Conservation (phyloP, 2,888 invertebrate genomes). For the Muscina levida region DNA sequence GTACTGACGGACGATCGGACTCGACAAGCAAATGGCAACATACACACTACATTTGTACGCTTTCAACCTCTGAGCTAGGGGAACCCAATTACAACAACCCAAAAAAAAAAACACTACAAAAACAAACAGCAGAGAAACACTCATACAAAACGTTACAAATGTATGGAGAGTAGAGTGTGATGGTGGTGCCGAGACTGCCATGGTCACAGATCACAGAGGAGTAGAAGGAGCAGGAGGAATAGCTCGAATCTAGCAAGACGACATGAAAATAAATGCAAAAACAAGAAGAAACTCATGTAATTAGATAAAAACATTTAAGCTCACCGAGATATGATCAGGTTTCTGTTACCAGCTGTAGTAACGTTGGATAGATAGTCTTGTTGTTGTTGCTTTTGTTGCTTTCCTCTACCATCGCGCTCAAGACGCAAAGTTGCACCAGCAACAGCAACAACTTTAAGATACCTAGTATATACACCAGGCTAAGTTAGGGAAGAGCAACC, state of each 20-base stretch:
- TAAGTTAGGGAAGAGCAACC: conserved; percentile 15
- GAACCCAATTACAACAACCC: conserved; percentile 43
- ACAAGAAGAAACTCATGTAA: conserved; percentile 73
- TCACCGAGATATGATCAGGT: conserved; percentile 60
- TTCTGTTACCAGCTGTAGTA: not conserved
- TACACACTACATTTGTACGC: not conserved
- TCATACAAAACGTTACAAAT: conserved; percentile 36
- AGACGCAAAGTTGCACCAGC: not conserved
- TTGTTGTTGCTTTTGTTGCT: no score
- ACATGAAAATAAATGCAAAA: conserved; percentile 60
- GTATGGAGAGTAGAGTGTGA: not conserved
- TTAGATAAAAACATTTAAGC: conserved; percentile 74
- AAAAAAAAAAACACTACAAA: conserved; percentile 4
- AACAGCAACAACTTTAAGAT: not conserved
- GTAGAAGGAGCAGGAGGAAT: not conserved
- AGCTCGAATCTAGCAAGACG: conserved; percentile 6
- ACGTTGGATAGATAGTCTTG: no score
- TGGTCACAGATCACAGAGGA: conserved; percentile 6
- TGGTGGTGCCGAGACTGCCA: conserved; percentile 15
- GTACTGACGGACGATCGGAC: not conserved
- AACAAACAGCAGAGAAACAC: conserved; percentile 12
- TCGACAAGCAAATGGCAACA: conserved; percentile 9
- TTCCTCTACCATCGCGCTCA: conserved; percentile 13
- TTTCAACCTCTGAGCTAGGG: conserved; percentile 13
- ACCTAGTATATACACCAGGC: conserved; percentile 28